These are phyloP conservation scores for Acromyrmex charruanus DNA, from an alignment of 1,140 invertebrate species.

Conservation along the genomic window DNA sequence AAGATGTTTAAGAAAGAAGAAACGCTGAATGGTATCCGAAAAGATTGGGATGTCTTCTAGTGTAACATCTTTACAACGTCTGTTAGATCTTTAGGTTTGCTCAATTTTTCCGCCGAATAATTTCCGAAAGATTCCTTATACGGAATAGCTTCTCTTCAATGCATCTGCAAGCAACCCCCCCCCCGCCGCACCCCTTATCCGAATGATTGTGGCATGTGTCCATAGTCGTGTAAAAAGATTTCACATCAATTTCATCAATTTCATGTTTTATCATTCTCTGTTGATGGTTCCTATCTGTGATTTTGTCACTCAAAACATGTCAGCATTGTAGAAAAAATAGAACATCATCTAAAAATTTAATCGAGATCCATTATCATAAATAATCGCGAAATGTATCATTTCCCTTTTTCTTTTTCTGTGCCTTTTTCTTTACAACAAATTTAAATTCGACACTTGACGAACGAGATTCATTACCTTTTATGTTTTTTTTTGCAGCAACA, in stretches of 20 bases:
- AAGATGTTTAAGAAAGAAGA: neutral
- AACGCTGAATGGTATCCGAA: neutral
- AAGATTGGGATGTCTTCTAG: constrained; percentile 1
- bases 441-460: constrained; percentile 20
- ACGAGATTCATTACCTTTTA: constrained; percentile 73
- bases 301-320: constrained; percentile 43
- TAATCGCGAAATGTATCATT: constrained; percentile 51
- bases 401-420: neutral
- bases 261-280: constrained; percentile 41
- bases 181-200: constrained; percentile 52
- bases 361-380: constrained; percentile 32
- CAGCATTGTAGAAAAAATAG: constrained; percentile 1
- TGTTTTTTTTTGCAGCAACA: constrained; percentile 90
- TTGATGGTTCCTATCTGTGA: constrained; percentile 36
- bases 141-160: constrained; percentile 74
- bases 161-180: constrained; percentile 76
- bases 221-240: constrained; percentile 69
- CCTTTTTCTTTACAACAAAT: constrained; percentile 28
- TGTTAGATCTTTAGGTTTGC: constrained; percentile 34
- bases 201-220: constrained; percentile 79
- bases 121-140: constrained; percentile 47
- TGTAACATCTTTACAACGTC: neutral
- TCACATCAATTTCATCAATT: constrained; percentile 12
- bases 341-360: constrained; percentile 45
- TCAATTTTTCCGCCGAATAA: constrained; percentile 34